Base-by-base conservation (phyloP, 2,797 vertebrate species). In the Kryptolebias ocellatus region DNA sequence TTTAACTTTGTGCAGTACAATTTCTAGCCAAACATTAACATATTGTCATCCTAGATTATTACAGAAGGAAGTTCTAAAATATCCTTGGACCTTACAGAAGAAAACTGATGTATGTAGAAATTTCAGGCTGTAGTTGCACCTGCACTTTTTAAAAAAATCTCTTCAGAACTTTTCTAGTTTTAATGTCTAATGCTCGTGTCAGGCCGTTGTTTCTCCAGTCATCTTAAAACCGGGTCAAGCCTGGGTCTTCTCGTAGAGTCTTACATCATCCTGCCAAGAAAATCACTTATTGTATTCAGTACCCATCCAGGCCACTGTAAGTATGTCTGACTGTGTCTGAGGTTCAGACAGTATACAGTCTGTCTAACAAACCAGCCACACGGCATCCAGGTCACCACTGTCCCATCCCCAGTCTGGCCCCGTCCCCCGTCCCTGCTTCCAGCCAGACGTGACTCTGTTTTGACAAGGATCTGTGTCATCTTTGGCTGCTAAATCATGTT, bases 391-490 rank as follows among this genome's bases (percentile, higher is more conserved):
- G 72, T 69, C 79, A 64, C 62, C 72, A 70, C 73, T 63, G 70
- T 86, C 80, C 83, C 80, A 75, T 81, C 80, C 79, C 83, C 74
- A 74, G 70, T 62, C 62, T 16, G 49, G 72, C 61, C 79, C 84
- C 66, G 77, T 52, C 18, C 49, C 53, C 5, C 62, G 60, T 45
- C 55, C 31, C 46, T 29, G 54, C 50, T 65, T 44, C 71, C 77
- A 59, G 65, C 76, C 63, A 74, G 76, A 74, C 76, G 64, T 71
- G 78, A 60, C 72, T 60, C 72, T 93, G 90, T 92, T 93, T 89
- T 89, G 90, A 91, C 84, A 88, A 83, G 80, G 80, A 83, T 84
- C 84, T 86, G 84, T 87, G 90, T 93, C 85, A 90, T 92, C 83
- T 87, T 87, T 93, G 92, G 88, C 89, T 87, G 82, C 58, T 72